Evolutionary conservation across 2,888 invertebrate genomes (phyloP).

Genomic region (Lysandra bellargus): DNA sequence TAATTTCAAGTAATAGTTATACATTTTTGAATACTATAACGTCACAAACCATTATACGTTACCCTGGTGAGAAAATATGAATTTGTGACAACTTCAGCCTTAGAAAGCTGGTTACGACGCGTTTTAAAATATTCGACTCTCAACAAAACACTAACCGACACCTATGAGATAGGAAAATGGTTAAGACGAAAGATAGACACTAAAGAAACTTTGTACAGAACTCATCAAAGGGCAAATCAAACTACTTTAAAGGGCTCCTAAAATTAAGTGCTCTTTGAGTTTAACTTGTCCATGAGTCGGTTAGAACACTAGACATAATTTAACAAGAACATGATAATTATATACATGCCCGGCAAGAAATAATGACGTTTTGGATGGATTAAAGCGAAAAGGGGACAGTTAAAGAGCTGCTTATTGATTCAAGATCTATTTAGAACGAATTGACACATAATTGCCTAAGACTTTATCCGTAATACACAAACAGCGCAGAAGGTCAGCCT

Average conservation of each 20-base stretch:
- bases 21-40: neutral
- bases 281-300: neutral
- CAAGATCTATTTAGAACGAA: conserved; percentile 27
- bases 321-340: conserved; percentile 74
- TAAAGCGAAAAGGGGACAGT: conserved; percentile 67
- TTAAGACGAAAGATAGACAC: conserved; percentile 44
- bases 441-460: conserved; percentile 30
- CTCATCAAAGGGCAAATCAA: neutral
- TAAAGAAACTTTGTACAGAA: conserved; percentile 10
- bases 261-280: neutral
- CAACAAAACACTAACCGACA: conserved; percentile 13
- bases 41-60: conserved; percentile 1
- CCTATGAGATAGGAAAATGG: conserved; percentile 46
- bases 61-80: neutral
- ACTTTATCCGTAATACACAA: conserved; percentile 15
- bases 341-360: conserved; percentile 76
- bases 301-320: conserved; percentile 64
- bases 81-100: conserved; percentile 9
- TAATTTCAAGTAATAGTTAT: neutral
- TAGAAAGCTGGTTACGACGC: neutral
- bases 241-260: neutral
- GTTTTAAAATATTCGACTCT: neutral
- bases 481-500: neutral
- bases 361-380: conserved; percentile 76
- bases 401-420: conserved; percentile 23